Evolutionary conservation across 1,140 invertebrate species (phyloP), one percentile per base, ranked within the genome.

Genomic region (Monomorium pharaonis): DNA sequence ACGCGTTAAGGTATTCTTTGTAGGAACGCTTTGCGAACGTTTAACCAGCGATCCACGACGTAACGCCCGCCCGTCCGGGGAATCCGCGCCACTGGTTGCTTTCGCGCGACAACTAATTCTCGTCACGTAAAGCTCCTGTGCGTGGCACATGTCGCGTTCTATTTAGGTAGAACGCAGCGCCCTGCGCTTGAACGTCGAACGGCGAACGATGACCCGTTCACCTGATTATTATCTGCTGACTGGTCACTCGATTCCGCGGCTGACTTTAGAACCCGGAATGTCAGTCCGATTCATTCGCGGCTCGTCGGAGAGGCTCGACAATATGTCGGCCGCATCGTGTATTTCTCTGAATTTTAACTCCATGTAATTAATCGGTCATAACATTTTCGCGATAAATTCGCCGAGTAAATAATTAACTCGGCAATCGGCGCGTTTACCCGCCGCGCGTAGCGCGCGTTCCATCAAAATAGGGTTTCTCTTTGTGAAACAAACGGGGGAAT

Each of bases 11-110:
- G 37, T 27, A 27, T 30, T 27, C 12, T 56, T 63, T 77, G 24
- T 10, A 18, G 37, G 12, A 16, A 10, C 42, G 9, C 16, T 27
- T 67, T 14, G 30, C 21, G 63, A 81, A 24, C 47, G 18, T 69
- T 70, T 67, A n/a, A 37, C 49, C 49, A 51, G 51, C 72, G 51
- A 27, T 81, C 65, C 72, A 44, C 33, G 49, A 56, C 33, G 18
- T n/a, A 77, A 65, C n/a, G n/a, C n/a, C n/a, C n/a, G n/a, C n/a
- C 76, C 76, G 30, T 87, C 69, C 78, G 88, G 74, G 76, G 75
- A 87, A 86, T 85, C 49, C 84, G 58, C 87, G 62, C 84, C 88
- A 89, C 88, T 86, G 88, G 88, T 89, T 89, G 88, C 88, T 89
- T 89, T 84, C 87, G 51, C 18, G 77, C 70, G 87, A 63, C 86